phyloP scores from a whole-genome alignment of 2,113 vertebrate species.

The Pygoscelis adeliae region DNA sequence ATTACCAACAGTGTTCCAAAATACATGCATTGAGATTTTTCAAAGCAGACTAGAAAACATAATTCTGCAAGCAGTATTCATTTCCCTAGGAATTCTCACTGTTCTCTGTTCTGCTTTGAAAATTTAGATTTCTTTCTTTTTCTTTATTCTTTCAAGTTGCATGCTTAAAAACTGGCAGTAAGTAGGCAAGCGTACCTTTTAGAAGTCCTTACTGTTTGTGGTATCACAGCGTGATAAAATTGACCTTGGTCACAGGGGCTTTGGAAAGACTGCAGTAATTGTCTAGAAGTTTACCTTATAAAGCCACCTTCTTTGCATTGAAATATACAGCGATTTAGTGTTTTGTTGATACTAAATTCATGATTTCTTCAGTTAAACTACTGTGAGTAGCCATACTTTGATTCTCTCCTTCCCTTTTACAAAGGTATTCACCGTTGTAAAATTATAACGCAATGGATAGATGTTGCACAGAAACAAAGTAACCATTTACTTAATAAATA shows the following conservation, averaged over 20 bases:
- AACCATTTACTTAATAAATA: constrained; percentile 21
- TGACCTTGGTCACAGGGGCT: not conserved
- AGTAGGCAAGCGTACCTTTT: not conserved
- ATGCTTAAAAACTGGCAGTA: not conserved
- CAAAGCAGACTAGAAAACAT: not conserved
- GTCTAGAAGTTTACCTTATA: not conserved
- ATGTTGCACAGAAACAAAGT: not conserved
- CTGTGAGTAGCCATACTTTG: not conserved
- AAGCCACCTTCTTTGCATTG: not conserved
- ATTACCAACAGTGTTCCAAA: not conserved
- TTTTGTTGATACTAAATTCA: not conserved
- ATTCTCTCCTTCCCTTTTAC: not conserved
- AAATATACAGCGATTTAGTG: not conserved
- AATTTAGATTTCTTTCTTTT: not conserved
- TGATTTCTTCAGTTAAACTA: not conserved
- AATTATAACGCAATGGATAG: not conserved
- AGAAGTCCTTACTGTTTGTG: not conserved
- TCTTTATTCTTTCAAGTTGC: not conserved
- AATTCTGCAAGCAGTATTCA: not conserved
- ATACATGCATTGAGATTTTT: not conserved
- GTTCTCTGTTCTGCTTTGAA: not conserved
- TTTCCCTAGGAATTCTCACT: not conserved
- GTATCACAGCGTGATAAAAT: not conserved
- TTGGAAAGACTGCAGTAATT: not conserved
- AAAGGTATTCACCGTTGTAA: not conserved